A percentile compares a stretch with the other conserved stretches of the same genome.
These are phyloP conservation scores for Sebastes umbrosus DNA, from an alignment of 2,797 vertebrate species.

Conservation along the genomic window DNA sequence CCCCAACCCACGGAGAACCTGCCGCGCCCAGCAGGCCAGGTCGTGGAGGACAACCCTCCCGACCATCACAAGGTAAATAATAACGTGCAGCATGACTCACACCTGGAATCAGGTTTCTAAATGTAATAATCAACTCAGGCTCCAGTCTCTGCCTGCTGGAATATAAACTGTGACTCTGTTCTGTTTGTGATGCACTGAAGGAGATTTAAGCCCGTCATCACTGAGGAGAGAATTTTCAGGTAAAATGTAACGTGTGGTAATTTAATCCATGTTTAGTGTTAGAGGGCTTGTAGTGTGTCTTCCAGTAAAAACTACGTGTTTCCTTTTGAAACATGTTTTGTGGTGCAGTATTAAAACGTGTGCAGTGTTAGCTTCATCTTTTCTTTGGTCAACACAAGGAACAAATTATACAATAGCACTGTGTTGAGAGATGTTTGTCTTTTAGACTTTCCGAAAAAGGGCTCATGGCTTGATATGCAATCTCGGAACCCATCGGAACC, in stretches of 20 bases:
- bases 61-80: conserved; percentile 81
- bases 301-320: neutral
- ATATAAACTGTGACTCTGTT: conserved; percentile 57
- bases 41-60: conserved; percentile 82
- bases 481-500: neutral
- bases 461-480: neutral
- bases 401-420: neutral
- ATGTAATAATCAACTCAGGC: neutral
- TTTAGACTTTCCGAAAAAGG: neutral
- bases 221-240: conserved; percentile 71
- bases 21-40: conserved; percentile 85
- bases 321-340: conserved; percentile 12
- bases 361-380: neutral
- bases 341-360: neutral
- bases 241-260: conserved; percentile 52
- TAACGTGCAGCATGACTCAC: neutral
- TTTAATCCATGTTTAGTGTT: conserved; percentile 17
- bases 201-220: conserved; percentile 69
- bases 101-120: neutral
- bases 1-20: conserved; percentile 91
- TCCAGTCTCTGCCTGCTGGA: neutral
- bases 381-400: neutral
- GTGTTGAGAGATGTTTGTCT: neutral
- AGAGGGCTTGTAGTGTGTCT: conserved; percentile 7
- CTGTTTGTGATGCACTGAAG: conserved; percentile 59